Evolutionary conservation across 2,113 vertebrate genomes (phyloP), one percentile per base, ranked within the genome.

Genomic region (Sigmodon hispidus): DNA sequence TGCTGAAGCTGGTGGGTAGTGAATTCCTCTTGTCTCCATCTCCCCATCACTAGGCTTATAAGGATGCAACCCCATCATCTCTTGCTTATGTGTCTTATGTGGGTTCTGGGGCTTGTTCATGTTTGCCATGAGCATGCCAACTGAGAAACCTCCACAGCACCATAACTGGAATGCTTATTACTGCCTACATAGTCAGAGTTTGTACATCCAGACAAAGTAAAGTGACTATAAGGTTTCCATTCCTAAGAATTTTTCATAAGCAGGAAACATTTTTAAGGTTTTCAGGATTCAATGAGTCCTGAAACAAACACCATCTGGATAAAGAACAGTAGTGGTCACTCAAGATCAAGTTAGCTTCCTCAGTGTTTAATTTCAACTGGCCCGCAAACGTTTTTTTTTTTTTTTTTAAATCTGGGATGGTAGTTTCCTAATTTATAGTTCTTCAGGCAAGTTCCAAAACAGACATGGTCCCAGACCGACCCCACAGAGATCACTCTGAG

Each of bases 261-360:
- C 22, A 16, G 81, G n/a, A n/a, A n/a, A n/a, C n/a, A n/a, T n/a
- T n/a, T n/a, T n/a, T n/a, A n/a, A n/a, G n/a, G n/a, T n/a, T n/a
- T n/a, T n/a, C n/a, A n/a, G n/a, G n/a, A n/a, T 36, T 94, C 70
- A 88, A 91, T 96, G 87, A 96, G 92, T 92, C 89, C 45, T 91
- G 36, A 91, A 89, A 40, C 55, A 59, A 84, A 69, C 89, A 81
- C 36, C 45, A 77, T 63, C 26, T 57, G 43, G 85, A 43, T 61
- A 45, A 61, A 57, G 48, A 63, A 52, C 21, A 40, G 59, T 89
- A 94, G 94, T 0, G 12, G 15, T 76, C 67, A 7, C 76, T 88
- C 52, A 84, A 40, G 52, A 76, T 59, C 69, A 81, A 77, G 12
- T 85, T 72, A 85, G 7, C 13, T n/a, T 94, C 73, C 87, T 90